Conservation (phyloP, 2,113 vertebrate genomes). For the Elachura formosa region DNA sequence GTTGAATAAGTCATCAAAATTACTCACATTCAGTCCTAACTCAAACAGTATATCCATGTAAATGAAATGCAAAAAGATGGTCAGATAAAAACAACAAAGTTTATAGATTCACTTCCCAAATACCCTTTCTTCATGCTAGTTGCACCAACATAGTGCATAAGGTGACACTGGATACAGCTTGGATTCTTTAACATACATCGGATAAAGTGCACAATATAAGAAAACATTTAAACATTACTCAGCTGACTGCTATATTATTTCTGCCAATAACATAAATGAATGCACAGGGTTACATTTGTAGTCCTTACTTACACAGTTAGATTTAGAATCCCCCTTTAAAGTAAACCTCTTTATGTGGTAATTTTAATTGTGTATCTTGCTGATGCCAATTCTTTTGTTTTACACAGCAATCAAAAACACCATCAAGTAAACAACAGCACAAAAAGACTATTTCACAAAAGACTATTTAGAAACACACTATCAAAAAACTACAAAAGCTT, state of each 20-base stretch:
- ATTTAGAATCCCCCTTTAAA: slow-evolving; percentile 17
- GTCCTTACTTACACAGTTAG: slow-evolving; percentile 16
- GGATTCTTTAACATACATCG: neutral
- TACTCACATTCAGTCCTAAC: neutral
- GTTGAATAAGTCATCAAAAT: neutral
- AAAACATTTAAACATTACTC: neutral
- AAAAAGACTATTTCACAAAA: neutral
- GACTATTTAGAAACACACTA: neutral
- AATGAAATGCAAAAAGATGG: neutral
- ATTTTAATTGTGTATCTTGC: slow-evolving; percentile 28
- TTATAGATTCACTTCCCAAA: neutral
- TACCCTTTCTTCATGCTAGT: neutral
- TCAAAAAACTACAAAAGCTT: neutral
- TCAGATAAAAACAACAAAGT: neutral
- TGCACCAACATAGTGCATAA: neutral
- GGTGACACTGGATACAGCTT: neutral
- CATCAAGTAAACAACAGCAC: neutral
- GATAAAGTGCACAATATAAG: neutral
- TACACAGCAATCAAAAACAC: neutral
- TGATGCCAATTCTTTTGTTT: slow-evolving; percentile 13
- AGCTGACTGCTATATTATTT: slow-evolving; percentile 1
- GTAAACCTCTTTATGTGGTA: slow-evolving; percentile 21
- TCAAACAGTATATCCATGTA: neutral
- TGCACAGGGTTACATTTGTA: neutral
- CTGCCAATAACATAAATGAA: slow-evolving; percentile 29